phyloP scores from a whole-genome alignment of 1,140 invertebrate genomes.

The Drosophila trapezifrons region DNA sequence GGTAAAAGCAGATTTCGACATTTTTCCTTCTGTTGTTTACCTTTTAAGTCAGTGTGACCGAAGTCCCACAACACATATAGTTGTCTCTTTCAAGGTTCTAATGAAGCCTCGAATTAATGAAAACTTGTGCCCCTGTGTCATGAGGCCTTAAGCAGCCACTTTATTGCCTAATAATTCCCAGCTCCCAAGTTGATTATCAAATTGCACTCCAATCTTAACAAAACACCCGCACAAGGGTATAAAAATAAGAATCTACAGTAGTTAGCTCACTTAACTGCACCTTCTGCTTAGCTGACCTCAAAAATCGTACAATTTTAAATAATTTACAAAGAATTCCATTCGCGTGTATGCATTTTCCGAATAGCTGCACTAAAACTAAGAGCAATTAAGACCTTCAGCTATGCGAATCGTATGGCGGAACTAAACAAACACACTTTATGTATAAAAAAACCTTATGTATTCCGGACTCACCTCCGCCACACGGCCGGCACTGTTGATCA shows the following conservation, averaged over 20 bases:
- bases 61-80: too few species aligned
- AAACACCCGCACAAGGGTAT: not conserved
- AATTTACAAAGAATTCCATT: slow-evolving; percentile 11
- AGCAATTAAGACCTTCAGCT: not conserved
- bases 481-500: slow-evolving; percentile 85
- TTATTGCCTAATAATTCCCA: not conserved
- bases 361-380: not conserved
- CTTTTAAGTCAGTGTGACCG: too few species aligned
- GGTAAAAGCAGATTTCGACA: too few species aligned
- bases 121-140: too few species aligned
- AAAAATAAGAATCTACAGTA: not conserved
- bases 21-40: too few species aligned
- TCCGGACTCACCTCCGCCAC: slow-evolving; percentile 84
- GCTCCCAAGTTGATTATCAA: not conserved
- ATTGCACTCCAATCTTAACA: not conserved
- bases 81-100: too few species aligned
- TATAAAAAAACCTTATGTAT: not conserved
- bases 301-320: not conserved
- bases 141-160: not conserved
- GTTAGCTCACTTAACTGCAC: not conserved
- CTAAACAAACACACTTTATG: not conserved
- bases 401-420: not conserved
- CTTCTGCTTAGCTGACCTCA: not conserved
- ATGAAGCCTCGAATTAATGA: too few species aligned
- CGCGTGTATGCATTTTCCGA: not conserved